Base-by-base conservation (phyloP, 2,888 invertebrate species). In the Octodonta nipae region DNA sequence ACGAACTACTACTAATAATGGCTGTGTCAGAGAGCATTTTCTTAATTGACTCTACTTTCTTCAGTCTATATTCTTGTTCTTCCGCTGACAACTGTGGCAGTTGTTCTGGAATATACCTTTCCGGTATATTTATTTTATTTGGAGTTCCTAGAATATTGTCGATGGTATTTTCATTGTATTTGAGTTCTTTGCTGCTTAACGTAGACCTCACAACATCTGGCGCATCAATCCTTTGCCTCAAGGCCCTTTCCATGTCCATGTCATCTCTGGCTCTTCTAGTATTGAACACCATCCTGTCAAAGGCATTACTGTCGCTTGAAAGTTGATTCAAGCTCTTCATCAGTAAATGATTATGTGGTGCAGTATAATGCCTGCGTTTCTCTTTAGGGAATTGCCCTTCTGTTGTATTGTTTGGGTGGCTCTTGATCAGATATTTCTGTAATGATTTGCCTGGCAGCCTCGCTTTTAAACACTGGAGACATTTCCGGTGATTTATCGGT, bases 51-150 rank as follows among this genome's bases (percentile, higher is more conserved):
- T 89, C 88, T 4, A 88, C 87, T 64, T 89, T 89, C 57, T 86
- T 82, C 54, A 75, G 71, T 8, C 89, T 69, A 42, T 80, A 78
- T 50, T 79, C 75, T 54, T 83, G 80, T 54, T 91, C 89, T 53
- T 87, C 87, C 1, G 80, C 81, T 1, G 84, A 78, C 26, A 86
- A 60, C 59, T 86, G 84, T 44, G 88, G 88, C 42, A 83, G 77
- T 67, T 84, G 82, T 59, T 91, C 89, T 13, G 89, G 88, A 47
- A 89, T 80, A 53, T 91, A 91, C 44, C 91, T 71, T 63, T 91
- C 89, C 0, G 91, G 91, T 49, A 91, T 91, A 39, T 80, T 67
- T 46, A 91, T 89, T 66, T 89, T 89, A 59, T 82, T 82, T 8
- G 91, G 91, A 10, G 86, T 81, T 28, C 83, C 81, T 16, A 91